Percentiles rank a stretch among this genome's conserved stretches.
Conservation (phyloP, 2,888 invertebrate species). For the Macrosoma leucophasiata region DNA sequence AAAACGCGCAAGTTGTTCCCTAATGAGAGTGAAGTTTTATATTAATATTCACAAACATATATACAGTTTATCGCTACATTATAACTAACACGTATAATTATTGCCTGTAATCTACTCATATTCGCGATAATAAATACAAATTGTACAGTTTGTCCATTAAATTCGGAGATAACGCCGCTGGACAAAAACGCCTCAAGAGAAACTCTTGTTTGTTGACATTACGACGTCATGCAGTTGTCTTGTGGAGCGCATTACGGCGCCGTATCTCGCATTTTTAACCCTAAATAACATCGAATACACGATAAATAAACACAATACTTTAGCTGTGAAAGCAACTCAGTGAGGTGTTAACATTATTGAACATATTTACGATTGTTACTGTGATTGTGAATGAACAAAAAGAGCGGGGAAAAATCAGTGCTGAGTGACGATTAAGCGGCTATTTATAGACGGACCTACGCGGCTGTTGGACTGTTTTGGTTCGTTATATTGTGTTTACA, state of each 20-base stretch:
- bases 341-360: constrained; percentile 34
- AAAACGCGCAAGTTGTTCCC: constrained; percentile 22
- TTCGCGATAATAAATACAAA: too few species aligned
- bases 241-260: constrained; percentile 51
- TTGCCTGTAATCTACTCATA: too few species aligned
- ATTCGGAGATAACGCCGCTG: constrained; percentile 30
- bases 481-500: constrained; percentile 27
- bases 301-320: constrained; percentile 33
- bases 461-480: constrained; percentile 46
- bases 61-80: too few species aligned
- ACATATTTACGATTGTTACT: constrained; percentile 30
- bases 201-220: constrained; percentile 42
- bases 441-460: constrained; percentile 63
- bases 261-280: constrained; percentile 46
- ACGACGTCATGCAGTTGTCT: constrained; percentile 55
- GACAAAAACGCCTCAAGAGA: constrained; percentile 27
- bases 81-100: too few species aligned
- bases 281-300: constrained; percentile 37
- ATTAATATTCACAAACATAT: too few species aligned
- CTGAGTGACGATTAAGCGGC: constrained; percentile 56
- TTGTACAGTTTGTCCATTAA: too few species aligned
- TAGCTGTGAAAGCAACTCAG: constrained; percentile 35
- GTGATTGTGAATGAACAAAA: constrained; percentile 49
- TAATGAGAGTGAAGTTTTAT: too few species aligned
- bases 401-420: constrained; percentile 64